A percentile compares a stretch with the other conserved stretches of the same genome.
Conservation (phyloP, 1,140 invertebrate genomes). For the Drosophila azteca region DNA sequence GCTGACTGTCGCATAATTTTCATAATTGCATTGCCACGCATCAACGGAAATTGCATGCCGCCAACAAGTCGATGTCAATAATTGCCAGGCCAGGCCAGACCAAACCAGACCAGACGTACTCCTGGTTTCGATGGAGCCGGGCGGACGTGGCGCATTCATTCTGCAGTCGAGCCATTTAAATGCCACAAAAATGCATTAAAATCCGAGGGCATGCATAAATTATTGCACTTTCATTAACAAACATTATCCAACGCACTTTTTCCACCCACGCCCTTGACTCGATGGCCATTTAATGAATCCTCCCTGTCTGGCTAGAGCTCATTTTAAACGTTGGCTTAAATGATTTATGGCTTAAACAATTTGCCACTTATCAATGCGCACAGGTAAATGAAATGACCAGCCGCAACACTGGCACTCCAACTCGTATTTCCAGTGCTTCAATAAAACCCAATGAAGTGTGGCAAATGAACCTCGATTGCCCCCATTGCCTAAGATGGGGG, state of each 20-base stretch:
- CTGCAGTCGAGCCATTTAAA: slow-evolving; percentile 43
- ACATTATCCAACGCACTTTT: slow-evolving; percentile 39
- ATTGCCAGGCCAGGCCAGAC: slow-evolving; percentile 36
- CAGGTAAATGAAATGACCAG: slow-evolving; percentile 43
- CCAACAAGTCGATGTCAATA: slow-evolving; percentile 70
- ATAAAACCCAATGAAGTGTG: slow-evolving; percentile 62
- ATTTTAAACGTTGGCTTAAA: slow-evolving; percentile 45
- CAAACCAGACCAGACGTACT: neutral
- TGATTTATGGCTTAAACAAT: slow-evolving; percentile 61
- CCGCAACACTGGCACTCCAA: slow-evolving; percentile 27
- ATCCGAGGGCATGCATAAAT: slow-evolving; percentile 62
- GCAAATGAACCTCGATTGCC: slow-evolving; percentile 36
- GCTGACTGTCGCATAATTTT: slow-evolving; percentile 58
- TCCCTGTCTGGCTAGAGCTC: slow-evolving; percentile 22
- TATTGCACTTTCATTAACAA: slow-evolving; percentile 70
- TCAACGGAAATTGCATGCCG: slow-evolving; percentile 62
- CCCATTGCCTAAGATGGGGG: slow-evolving; percentile 5
- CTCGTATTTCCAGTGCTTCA: slow-evolving; percentile 27
- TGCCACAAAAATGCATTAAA: slow-evolving; percentile 71
- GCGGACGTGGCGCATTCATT: slow-evolving; percentile 36
- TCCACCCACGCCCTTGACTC: slow-evolving; percentile 22
- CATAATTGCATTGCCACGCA: slow-evolving; percentile 73
- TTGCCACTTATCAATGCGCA: slow-evolving; percentile 40
- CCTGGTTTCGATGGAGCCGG: neutral
- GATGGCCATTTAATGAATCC: slow-evolving; percentile 59